Evolutionary conservation across 2,113 vertebrate genomes (phyloP).

Genomic region (Lycocorax pyrrhopterus): DNA sequence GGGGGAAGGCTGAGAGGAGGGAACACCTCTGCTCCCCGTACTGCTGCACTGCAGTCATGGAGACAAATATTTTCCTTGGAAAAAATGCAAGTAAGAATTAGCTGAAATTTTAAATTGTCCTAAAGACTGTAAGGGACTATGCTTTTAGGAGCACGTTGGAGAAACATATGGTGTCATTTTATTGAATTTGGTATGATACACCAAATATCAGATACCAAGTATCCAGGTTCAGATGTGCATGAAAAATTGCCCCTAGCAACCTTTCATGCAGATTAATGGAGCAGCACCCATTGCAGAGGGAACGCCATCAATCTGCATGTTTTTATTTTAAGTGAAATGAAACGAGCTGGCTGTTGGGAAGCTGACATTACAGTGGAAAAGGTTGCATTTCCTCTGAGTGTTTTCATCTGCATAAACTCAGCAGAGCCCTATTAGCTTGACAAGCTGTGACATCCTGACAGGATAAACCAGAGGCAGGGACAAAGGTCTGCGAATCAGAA

Average conservation of each 20-base stretch:
- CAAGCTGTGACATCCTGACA: slow-evolving; percentile 17
- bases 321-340: slow-evolving; percentile 6
- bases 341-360: neutral
- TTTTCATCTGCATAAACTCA: neutral
- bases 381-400: neutral
- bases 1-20: neutral
- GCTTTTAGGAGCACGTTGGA: neutral
- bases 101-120: neutral
- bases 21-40: rapidly evolving
- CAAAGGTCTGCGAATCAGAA: neutral
- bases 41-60: neutral
- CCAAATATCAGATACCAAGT: neutral
- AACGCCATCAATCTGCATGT: neutral
- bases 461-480: neutral
- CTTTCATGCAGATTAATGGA: neutral
- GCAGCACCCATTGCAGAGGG: neutral
- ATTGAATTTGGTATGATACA: neutral
- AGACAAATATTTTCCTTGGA: neutral
- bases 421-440: slow-evolving; percentile 30
- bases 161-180: neutral
- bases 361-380: neutral
- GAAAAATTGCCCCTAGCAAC: neutral
- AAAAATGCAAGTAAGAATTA: neutral
- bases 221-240: neutral
- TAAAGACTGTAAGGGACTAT: neutral